Evolutionary conservation across 2,888 invertebrate species (phyloP), one percentile per base, ranked within the genome.

Genomic region (Plemyria rubiginata): DNA sequence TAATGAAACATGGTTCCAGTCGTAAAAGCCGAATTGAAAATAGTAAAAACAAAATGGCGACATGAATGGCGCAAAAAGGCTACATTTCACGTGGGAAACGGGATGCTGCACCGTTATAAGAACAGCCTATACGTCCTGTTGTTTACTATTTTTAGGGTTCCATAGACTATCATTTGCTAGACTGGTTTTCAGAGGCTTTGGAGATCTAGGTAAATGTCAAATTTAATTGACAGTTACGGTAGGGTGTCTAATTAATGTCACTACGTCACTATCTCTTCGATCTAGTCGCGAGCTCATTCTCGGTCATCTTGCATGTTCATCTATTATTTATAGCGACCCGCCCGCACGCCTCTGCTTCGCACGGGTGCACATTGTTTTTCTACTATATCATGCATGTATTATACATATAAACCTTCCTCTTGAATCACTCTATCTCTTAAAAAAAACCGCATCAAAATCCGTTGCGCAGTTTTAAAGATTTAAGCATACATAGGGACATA

Each of bases 81-180:
- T 68, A 71, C 71, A 70, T 67, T 57, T 50, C 54, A 55, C 75
- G 78, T 78, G 79, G 72, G 78, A 79, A 74, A 65, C 72, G 62
- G 69, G 72, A 75, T 75, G 67, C 16, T 22, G 46, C 6, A 65
- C 79, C 78, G 79, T 79, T 79, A 78, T 73, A 70, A 74, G 49
- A 62, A 48, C 71, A 68, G 67, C 36, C 57, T 29, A 54, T 6
- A 54, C 73, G 70, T 77, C 79, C 77, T 76, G 77, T 70, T 70
- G 66, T 68, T 68, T 70, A 68, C 70, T 73, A 70, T 66, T 66
- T 62, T 66, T 68, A 76, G 69, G 62, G 72, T 65, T 72, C 71
- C 68, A 59, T 65, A 15, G 15, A 9, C 28, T 49, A 40, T 38
- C n/a, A 58, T 51, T 51, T 45, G 22, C 13, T 46, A 59, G n/a